Evolutionary conservation across 1,140 invertebrate species (phyloP).

Genomic region (Anadara kagoshimensis): DNA sequence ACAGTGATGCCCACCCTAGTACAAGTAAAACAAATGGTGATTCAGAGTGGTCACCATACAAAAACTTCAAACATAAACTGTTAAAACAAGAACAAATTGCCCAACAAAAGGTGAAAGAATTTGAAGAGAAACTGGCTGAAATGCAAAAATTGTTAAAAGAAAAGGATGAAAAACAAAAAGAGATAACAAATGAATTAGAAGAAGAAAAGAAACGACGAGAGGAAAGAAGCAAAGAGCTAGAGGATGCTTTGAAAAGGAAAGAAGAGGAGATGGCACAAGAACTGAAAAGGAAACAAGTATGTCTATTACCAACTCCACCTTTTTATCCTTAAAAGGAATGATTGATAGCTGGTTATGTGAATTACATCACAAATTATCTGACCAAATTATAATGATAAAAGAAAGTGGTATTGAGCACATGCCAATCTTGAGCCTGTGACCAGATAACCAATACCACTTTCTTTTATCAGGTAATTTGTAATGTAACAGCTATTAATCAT

Average conservation of each 20-base stretch:
- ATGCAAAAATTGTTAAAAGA: conserved; percentile 78
- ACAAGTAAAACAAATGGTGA: conserved; percentile 9
- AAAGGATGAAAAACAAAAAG: conserved; percentile 58
- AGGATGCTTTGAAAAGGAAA: conserved; percentile 32
- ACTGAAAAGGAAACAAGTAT: conserved; percentile 54
- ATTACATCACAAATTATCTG: too few relatives aligned
- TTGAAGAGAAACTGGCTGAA: conserved; percentile 54
- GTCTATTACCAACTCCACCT: neutral
- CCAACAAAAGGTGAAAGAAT: conserved; percentile 49
- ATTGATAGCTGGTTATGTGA: too few relatives aligned
- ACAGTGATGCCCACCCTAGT: neutral
- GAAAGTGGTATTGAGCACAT: too few relatives aligned
- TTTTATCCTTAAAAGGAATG: too few relatives aligned
- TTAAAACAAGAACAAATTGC: conserved; percentile 46
- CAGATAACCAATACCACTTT: too few relatives aligned
- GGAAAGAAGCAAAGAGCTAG: conserved; percentile 35
- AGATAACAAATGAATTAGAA: conserved; percentile 54
- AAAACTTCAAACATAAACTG: conserved; percentile 45
- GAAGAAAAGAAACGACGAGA: conserved; percentile 59
- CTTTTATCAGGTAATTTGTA: too few relatives aligned
- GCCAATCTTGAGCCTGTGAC: too few relatives aligned
- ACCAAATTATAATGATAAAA: too few relatives aligned
- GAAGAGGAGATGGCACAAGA: conserved; percentile 46
- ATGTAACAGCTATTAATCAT: too few relatives aligned
- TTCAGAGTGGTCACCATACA: conserved; percentile 47